Percentiles rank a stretch among this genome's conserved stretches.
phyloP scores from a whole-genome alignment of 2,888 invertebrate species.

The Pomacea canaliculata region DNA sequence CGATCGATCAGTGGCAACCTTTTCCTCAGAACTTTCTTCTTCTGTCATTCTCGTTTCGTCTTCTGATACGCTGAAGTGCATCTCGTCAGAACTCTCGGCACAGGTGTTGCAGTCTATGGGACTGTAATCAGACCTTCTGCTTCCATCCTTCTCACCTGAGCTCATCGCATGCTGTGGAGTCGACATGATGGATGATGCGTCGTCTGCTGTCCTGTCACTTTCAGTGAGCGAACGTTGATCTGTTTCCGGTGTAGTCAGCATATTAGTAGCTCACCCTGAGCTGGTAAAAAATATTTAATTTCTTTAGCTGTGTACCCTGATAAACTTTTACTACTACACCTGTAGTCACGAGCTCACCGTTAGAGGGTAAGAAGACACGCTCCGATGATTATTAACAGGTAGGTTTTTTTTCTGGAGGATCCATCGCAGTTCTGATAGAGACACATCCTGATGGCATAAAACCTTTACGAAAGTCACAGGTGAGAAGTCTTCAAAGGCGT shows the following conservation, averaged over 20 bases:
- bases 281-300: no score
- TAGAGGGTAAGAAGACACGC: no score
- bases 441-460: no score
- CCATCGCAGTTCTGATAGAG: no score
- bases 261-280: not conserved
- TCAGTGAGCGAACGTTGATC: slow-evolving; percentile 15
- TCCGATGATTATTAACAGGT: no score
- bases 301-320: no score
- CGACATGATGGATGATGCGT: not conserved
- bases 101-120: slow-evolving; percentile 36
- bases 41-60: slow-evolving; percentile 24
- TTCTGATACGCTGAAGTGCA: slow-evolving; percentile 15
- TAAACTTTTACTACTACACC: no score
- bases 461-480: no score
- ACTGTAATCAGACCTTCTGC: slow-evolving; percentile 26
- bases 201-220: slow-evolving; percentile 16
- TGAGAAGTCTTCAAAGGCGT: no score
- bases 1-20: not conserved
- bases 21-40: not conserved
- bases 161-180: not conserved
- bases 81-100: slow-evolving; percentile 27
- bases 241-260: slow-evolving; percentile 18
- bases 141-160: not conserved
- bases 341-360: no score
- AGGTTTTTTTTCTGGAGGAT: no score